Base-by-base conservation (phyloP, 2,113 vertebrate species). In the Polyodon spathula region DNA sequence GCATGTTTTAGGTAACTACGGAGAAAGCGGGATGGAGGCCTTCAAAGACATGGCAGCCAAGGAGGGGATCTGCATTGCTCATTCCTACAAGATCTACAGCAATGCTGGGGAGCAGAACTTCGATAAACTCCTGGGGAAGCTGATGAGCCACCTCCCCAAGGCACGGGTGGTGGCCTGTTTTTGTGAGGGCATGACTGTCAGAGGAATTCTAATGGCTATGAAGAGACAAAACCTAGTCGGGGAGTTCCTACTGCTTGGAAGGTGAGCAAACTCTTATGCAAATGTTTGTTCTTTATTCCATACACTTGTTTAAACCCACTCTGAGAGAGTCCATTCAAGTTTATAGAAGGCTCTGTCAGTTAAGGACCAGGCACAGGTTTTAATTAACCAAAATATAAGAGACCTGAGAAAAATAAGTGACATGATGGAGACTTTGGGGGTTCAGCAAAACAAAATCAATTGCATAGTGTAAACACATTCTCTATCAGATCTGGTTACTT, bases 51-150 rank as follows among this genome's bases (percentile, higher is more conserved):
- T 95, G 90, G 92, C 94, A 0, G 93, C 87, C 58, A 97, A 96
- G 69, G 96, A 98, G 77, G 94, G 95, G 4, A 95, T 99, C 76
- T 99, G 96, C 70, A 99, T 99, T 16, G 95, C 96, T 1, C 94
- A 99, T 71, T 97, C 96, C 12, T 96, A 97, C 76, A 99, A 99
- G 85, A 99, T 99, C 80, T 99, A 97, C 82, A 98, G 95, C 82
- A 99, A 99, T 0, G 96, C 96, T 1, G 96, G 93, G 0, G 89
- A 97, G 43, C 91, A 93, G 75, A 98, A 89, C 72, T 99, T 97
- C 10, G 95, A 99, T 72, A 92, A 92, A 11, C 79, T 99, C 68
- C 80, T 99, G 74, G 78, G 88, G 68, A 91, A 95, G 59, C 87
- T 99, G 46, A 79, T 81, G 9, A 89, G 84, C 42, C 93, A 97